Percentiles rank a stretch among this genome's conserved stretches.
phyloP scores from a whole-genome alignment of 2,888 invertebrate genomes.

The Escarpia spicata region DNA sequence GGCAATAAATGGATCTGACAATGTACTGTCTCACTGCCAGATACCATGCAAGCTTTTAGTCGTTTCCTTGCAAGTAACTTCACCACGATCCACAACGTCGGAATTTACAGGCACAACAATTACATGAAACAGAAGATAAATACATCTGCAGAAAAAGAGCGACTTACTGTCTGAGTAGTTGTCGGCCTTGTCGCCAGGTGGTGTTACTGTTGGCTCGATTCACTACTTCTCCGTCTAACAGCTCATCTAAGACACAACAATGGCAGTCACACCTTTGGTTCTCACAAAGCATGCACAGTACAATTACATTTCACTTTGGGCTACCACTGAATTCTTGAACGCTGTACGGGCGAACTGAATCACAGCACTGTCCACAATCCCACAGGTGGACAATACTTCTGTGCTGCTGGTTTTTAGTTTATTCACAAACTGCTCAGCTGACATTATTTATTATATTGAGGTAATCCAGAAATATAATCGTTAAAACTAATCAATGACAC shows the following conservation, averaged over 20 bases:
- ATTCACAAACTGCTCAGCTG: neutral
- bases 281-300: neutral
- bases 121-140: neutral
- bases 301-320: neutral
- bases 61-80: neutral
- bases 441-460: neutral
- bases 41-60: neutral
- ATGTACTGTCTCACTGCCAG: neutral
- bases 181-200: slow-evolving; percentile 95
- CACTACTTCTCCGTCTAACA: slow-evolving; percentile 60
- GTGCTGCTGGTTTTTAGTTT: neutral
- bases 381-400: neutral
- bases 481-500: neutral
- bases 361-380: neutral
- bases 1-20: neutral
- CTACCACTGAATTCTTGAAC: no score
- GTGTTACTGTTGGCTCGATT: slow-evolving; percentile 72
- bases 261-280: neutral
- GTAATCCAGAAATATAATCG: slow-evolving; percentile 13
- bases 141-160: neutral
- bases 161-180: slow-evolving; percentile 92
- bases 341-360: neutral
- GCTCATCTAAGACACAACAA: slow-evolving; percentile 57
- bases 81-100: neutral
- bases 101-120: no score